Conservation (phyloP, 2,888 invertebrate species). For the Crioceris asparagi region DNA sequence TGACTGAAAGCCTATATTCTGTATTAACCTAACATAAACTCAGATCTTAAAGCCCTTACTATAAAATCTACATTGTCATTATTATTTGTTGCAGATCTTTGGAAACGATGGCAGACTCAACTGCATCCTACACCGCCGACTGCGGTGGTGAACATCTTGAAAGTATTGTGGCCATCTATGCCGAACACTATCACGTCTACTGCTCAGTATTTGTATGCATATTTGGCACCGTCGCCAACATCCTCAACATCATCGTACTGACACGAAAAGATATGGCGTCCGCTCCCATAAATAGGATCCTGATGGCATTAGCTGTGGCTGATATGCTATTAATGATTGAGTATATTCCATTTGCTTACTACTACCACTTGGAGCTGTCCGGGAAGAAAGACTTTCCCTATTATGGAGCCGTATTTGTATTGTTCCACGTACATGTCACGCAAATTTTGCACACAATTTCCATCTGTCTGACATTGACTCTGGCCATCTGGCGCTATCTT, state of each 20-base stretch:
- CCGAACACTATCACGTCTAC: constrained; percentile 66
- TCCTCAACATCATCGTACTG: constrained; percentile 76
- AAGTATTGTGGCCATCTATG: constrained; percentile 51
- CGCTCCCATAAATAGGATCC: constrained; percentile 77
- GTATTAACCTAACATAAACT: too few relatives aligned
- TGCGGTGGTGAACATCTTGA: constrained; percentile 24
- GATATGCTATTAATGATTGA: constrained; percentile 87
- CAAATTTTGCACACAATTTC: constrained; percentile 75
- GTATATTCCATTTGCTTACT: constrained; percentile 64
- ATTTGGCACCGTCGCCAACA: constrained; percentile 78
- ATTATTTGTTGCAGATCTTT: too few relatives aligned
- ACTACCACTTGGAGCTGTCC: constrained; percentile 50
- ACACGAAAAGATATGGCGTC: constrained; percentile 70
- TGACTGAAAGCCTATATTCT: too few relatives aligned
- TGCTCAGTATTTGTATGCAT: constrained; percentile 73
- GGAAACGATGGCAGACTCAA: too few relatives aligned
- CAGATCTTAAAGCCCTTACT: too few relatives aligned
- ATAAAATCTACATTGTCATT: too few relatives aligned
- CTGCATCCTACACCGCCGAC: constrained; percentile 2
- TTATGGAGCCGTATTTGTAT: constrained; percentile 60
- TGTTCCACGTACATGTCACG: constrained; percentile 73
- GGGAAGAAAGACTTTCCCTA: constrained; percentile 58
- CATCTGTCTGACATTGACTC: constrained; percentile 66
- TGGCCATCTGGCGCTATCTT: constrained; percentile 81
- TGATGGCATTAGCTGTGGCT: constrained; percentile 76